Conservation (phyloP, 2,797 vertebrate genomes). For the Oreochromis grahami region DNA sequence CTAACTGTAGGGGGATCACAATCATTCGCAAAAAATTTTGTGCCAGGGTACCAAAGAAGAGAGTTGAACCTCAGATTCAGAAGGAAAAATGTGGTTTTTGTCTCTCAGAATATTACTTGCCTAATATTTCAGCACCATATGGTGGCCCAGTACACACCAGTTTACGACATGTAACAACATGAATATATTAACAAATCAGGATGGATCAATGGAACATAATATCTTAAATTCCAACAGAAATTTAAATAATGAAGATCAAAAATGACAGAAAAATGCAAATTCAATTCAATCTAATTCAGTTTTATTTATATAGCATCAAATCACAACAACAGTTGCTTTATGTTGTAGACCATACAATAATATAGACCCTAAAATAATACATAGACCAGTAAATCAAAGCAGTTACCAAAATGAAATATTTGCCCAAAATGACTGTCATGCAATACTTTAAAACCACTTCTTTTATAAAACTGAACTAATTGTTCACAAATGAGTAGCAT, state of each 20-base stretch:
- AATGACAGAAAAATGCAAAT: neutral
- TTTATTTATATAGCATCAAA: neutral
- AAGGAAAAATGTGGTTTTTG: neutral
- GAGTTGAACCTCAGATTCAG: neutral
- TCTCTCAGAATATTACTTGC: neutral
- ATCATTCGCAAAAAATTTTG: neutral
- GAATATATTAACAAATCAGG: neutral
- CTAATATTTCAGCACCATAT: neutral
- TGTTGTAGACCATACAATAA: neutral
- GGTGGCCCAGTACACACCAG: neutral
- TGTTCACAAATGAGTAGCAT: neutral
- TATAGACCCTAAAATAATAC: neutral
- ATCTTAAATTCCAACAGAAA: accelerated
- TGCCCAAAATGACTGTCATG: accelerated
- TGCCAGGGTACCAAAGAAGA: neutral
- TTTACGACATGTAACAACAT: neutral
- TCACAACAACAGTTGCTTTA: neutral
- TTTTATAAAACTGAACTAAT: neutral
- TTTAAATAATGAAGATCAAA: neutral
- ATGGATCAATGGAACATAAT: neutral
- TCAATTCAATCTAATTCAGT: neutral
- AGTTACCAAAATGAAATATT: neutral
- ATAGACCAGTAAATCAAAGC: accelerated
- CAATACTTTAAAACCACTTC: neutral
- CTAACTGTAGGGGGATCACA: neutral